Evolutionary conservation across 1,140 invertebrate genomes (phyloP), one percentile per base, ranked within the genome.

Genomic region (Drosophila ambigua): DNA sequence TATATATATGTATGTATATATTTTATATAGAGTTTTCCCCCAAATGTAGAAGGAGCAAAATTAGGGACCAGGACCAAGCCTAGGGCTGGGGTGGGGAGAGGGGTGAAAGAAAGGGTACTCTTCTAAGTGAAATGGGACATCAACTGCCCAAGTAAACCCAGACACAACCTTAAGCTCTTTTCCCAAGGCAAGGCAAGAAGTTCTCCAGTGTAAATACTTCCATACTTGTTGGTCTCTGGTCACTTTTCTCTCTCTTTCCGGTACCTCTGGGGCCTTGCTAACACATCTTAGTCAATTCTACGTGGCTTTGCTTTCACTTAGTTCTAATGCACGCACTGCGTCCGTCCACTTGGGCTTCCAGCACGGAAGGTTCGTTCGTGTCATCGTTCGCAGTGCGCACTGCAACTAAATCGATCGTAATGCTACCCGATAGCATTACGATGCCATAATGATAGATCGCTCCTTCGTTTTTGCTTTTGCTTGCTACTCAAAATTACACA

Each of bases 251-350:
- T 31, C 35, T 9, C 57, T 28, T 23, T 44, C 26, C 23, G 28
- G 35, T n/a, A 15, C 28, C 16, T 41, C 35, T 28, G n/a, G 31
- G 59, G 59, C 24, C 15, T 52, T 6, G 41, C 50, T 55, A 63
- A 63, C 66, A 63, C 66, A 53, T 46, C 50, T 55, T 67, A 77
- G 46, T 67, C 59, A 73, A 79, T 69, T 65, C 52, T 62, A 54
- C 58, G 31, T 71, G 57, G 55, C 57, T 58, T 62, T 72, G 53
- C 57, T 45, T 75, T 61, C 5, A 4, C 4, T 39, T 59, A 62
- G 26, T 58, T 41, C 49, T 52, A 64, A 49, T 35, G 50, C 51
- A 57, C 75, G 77, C 77, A 78, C 46, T 78, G 59, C 44, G 53
- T 45, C 39, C 20, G 20, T 35, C 9, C 13, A 9, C 26, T 26